Evolutionary conservation across 2,797 vertebrate genomes (phyloP), one percentile per base, ranked within the genome.

Genomic region (Oophaga sylvatica): DNA sequence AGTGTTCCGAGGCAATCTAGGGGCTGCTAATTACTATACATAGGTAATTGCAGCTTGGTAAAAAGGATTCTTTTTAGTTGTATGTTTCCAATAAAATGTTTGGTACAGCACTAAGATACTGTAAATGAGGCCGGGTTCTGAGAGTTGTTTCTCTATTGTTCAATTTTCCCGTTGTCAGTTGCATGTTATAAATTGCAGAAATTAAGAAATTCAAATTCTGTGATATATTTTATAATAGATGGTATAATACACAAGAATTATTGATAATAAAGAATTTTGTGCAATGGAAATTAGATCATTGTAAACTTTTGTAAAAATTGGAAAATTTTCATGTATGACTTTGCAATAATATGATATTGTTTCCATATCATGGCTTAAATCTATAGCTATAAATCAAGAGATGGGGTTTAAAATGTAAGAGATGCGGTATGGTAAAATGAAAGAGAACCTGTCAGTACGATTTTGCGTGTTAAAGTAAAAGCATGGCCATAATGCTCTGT

Each of bases 1-100:
- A 75, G 5, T 68, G 75, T 86, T 70, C 20, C 68, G 85, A 65
- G 85, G 81, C 87, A 84, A 41, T 19, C 84, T 90, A 88, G 62
- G n/a, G 0, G 2, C 78, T 79, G 68, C 90, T 93, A 92, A 94
- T 94, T 93, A 91, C 75, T 90, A 91, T 78, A 82, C 90, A 89
- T 78, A 93, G 92, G 90, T 93, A 93, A 94, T 94, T 92, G 92
- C 63, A 90, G 79, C 56, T 75, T 17, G 1, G 87, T 91, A 90
- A 84, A 78, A 85, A 89, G 84, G 15, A 90, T 56, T 3, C 63
- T 80, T 75, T 76, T 35, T 62, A 60, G 17, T 48, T 35, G 6
- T 67, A 29, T 26, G 17, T 80, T 81, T 20, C 70, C 80, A 76
- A 31, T 41, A 5, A 56, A 60, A 62, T 59, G 60, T 11, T 68